phyloP scores from a whole-genome alignment of 2,888 invertebrate genomes.

The Lottia gigantea region DNA sequence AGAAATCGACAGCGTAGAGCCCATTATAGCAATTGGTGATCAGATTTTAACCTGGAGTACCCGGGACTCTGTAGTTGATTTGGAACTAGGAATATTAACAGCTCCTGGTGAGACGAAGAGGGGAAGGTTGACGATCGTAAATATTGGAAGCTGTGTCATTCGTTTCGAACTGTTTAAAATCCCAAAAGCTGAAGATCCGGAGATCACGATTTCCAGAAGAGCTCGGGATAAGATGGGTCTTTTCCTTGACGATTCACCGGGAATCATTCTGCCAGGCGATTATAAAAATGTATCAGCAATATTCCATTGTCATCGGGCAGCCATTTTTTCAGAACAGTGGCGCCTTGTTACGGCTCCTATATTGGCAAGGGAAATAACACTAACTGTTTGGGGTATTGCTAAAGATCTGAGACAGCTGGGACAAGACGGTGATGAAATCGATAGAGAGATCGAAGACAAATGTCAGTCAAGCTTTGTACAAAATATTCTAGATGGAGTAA shows the following conservation, averaged over 20 bases:
- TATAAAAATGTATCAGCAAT: not conserved
- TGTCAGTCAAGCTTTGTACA: not conserved
- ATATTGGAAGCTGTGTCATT: not conserved
- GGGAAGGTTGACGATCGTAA: not conserved
- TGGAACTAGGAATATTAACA: not conserved
- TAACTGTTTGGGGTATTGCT: not conserved
- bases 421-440: not conserved
- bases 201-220: not conserved
- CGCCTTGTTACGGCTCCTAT: not conserved
- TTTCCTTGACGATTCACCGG: not conserved
- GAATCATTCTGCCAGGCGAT: not conserved
- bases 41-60: not conserved
- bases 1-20: not conserved
- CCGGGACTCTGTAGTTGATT: not conserved
- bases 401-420: not conserved
- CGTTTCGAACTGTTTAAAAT: not conserved
- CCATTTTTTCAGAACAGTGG: not conserved
- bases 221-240: not conserved
- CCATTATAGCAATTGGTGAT: not conserved
- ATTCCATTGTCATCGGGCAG: not conserved
- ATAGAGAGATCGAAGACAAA: not conserved
- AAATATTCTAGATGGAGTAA: not conserved
- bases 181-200: not conserved
- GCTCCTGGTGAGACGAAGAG: not conserved
- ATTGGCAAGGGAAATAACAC: not conserved